Evolutionary conservation across 2,113 vertebrate species (phyloP), one percentile per base, ranked within the genome.

Genomic region (Coregonus clupeaformis): DNA sequence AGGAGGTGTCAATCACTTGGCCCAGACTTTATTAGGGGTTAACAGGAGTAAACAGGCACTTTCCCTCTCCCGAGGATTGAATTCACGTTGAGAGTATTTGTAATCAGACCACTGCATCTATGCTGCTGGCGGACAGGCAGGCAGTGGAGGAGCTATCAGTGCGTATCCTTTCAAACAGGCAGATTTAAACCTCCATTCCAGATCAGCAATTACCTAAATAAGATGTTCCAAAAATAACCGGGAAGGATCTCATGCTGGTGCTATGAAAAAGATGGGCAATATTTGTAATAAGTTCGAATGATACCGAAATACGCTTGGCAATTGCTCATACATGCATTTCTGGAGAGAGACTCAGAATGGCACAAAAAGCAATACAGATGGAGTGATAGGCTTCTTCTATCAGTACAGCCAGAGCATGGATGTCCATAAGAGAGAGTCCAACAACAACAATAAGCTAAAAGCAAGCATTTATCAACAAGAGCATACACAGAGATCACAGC

Each of bases 141-240:
- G 20, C 57, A 24, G 57, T 60, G n/a, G 24, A 69, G 32, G 75
- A 83, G 63, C 69, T 55, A 27, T 83, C 68, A 80, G 69, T 65
- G 66, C 71, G 7, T 82, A 80, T 72, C 73, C 83, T 82, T 81
- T 77, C 76, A 80, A 88, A 88, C 45, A 75, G 63, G 32, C 62
- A 24, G 32, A 60, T 6, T 42, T n/a, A 60, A 60, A 60, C 57
- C 57, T 16, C 57, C 57, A 60, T 60, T 60, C 57, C 57, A 73
- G 59, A 82, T 72, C 68, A 75, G 65, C 55, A 77, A 62, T 80
- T 79, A 81, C 66, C 27, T 64, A 85, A 86, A 84, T 72, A 69
- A 63, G 45, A 74, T 57, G 59, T 84, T 68, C 77, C 57, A 74
- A 24, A 32, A 68, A 22, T 1, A 77, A 49, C 66, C 47, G 3